Percentiles rank a stretch among this genome's conserved stretches.
Evolutionary conservation across 2,113 vertebrate species (phyloP).

Genomic region (Tachysurus vachellii): DNA sequence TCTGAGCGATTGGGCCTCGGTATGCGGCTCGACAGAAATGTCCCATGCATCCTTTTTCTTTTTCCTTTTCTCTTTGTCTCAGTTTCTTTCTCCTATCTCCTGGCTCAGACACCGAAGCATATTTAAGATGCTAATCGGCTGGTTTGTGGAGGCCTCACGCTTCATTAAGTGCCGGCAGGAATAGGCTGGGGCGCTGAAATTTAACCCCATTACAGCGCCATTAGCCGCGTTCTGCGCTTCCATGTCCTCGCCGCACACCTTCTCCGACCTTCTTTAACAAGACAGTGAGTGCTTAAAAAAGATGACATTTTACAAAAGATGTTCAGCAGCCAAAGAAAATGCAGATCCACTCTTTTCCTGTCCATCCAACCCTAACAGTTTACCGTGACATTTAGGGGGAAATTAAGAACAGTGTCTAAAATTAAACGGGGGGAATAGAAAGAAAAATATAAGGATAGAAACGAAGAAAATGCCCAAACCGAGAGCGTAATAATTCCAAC

Average conservation of each 20-base stretch:
- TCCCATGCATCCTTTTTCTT: background rate
- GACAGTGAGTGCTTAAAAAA: conserved; percentile 25
- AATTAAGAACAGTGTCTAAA: background rate
- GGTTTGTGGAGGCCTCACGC: conserved; percentile 45
- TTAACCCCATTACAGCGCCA: conserved; percentile 53
- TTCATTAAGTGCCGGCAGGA: conserved; percentile 50
- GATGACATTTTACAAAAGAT: conserved; percentile 14
- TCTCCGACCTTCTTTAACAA: conserved; percentile 14
- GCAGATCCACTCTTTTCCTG: background rate
- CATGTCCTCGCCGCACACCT: conserved; percentile 53
- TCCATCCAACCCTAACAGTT: background rate
- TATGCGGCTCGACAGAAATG: conserved; percentile 41
- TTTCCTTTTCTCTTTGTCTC: background rate
- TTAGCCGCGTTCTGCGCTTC: conserved; percentile 42
- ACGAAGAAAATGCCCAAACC: conserved; percentile 57
- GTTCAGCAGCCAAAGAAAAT: background rate
- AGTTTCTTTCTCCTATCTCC: background rate
- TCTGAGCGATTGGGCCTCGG: conserved; percentile 58
- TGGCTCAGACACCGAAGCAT: conserved; percentile 37
- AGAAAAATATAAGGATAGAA: background rate
- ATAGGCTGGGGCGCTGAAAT: conserved; percentile 51
- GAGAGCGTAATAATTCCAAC: conserved; percentile 62
- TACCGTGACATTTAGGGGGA: background rate
- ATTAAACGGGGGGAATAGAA: background rate
- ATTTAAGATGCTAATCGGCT: conserved; percentile 58